phyloP scores from a whole-genome alignment of 1,140 invertebrate species.

The Zeugodacus cucurbitae region DNA sequence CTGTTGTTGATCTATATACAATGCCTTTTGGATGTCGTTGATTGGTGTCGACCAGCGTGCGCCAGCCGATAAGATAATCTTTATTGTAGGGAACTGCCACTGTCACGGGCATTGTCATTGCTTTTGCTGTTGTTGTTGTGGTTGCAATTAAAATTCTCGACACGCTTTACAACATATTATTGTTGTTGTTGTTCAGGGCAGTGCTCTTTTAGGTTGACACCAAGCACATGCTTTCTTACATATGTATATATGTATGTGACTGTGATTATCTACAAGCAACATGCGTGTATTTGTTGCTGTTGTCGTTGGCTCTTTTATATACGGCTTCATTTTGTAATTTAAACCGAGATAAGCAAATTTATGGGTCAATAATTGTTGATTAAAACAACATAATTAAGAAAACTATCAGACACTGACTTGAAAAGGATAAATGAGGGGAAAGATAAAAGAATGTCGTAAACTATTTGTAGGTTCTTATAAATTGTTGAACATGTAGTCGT shows the following conservation, averaged over 20 bases:
- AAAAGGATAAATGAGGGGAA: not conserved
- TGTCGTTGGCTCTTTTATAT: not conserved
- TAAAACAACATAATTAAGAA: conserved; percentile 39
- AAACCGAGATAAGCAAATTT: conserved; percentile 40
- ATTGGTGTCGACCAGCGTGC: not conserved
- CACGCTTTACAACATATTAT: conserved; percentile 36
- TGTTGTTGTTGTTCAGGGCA: not conserved
- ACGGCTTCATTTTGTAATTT: conserved; percentile 32
- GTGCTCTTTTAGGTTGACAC: not conserved
- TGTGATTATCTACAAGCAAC: too few species aligned
- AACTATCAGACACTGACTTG: not conserved
- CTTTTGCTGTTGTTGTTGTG: not conserved
- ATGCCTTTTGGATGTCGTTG: not conserved
- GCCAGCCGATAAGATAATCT: conserved; percentile 25
- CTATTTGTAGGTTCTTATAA: not conserved
- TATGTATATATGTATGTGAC: not conserved
- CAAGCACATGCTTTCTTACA: not conserved
- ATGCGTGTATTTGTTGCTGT: not conserved
- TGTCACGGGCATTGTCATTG: not conserved
- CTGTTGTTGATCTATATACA: not conserved
- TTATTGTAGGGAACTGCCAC: not conserved
- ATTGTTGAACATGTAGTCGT: not conserved
- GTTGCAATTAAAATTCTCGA: conserved; percentile 39
- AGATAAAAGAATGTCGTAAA: not conserved
- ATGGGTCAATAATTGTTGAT: conserved; percentile 24